Evolutionary conservation across 2,113 vertebrate species (phyloP).

Genomic region (Leptodactylus fuscus): DNA sequence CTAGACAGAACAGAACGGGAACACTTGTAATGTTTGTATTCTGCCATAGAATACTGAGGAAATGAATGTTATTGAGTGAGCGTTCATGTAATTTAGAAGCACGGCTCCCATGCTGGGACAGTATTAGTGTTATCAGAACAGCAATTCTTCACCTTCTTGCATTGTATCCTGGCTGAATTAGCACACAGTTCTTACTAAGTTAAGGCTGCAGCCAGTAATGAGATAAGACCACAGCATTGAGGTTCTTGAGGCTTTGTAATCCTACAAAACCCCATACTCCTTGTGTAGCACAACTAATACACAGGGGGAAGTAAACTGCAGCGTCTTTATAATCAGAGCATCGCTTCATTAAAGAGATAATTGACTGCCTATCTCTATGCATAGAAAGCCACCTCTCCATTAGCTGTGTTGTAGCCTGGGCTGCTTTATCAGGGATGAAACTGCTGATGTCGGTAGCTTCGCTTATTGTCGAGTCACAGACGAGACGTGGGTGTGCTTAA

Average conservation of each 20-base stretch:
- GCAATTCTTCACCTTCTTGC: constrained; percentile 45
- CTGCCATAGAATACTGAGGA: neutral
- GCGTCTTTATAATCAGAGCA: constrained; percentile 49
- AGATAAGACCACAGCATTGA: constrained; percentile 44
- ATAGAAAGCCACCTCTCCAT: constrained; percentile 48
- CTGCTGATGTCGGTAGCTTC: constrained; percentile 15
- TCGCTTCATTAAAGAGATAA: constrained; percentile 58
- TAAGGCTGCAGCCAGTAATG: constrained; percentile 37
- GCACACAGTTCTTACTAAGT: constrained; percentile 44
- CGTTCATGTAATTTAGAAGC: constrained; percentile 1
- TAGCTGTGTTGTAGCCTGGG: constrained; percentile 25
- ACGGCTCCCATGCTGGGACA: constrained; percentile 22
- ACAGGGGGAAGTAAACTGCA: constrained; percentile 20
- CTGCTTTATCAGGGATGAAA: constrained; percentile 54
- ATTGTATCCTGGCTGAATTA: constrained; percentile 39
- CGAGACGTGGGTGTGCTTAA: constrained; percentile 10
- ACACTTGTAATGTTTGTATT: constrained; percentile 11
- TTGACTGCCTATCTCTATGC: constrained; percentile 53
- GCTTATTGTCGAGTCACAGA: constrained; percentile 17
- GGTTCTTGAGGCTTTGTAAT: constrained; percentile 36
- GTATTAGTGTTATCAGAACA: constrained; percentile 47
- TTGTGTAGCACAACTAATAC: constrained; percentile 38
- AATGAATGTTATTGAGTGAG: constrained; percentile 19
- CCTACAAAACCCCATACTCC: constrained; percentile 30
- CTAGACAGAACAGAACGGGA: no score